Percentiles rank a stretch among this genome's conserved stretches.
Evolutionary conservation across 2,113 vertebrate genomes (phyloP).

Genomic region (Vulpes lagopus): DNA sequence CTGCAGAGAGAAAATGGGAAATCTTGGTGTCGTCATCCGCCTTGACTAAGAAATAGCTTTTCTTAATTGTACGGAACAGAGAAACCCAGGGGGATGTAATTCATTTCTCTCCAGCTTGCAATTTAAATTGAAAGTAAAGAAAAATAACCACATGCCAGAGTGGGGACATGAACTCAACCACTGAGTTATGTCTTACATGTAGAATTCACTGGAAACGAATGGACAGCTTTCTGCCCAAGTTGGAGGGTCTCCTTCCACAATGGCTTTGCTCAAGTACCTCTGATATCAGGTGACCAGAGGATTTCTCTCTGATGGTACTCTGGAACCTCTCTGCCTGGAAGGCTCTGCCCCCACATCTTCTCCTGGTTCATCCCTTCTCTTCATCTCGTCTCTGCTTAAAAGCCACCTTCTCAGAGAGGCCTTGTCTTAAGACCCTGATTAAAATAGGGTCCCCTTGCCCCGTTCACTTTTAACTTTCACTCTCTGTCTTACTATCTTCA

Average conservation of each 20-base stretch:
- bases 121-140: constrained; percentile 72
- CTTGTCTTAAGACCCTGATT: neutral
- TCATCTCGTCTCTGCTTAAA: neutral
- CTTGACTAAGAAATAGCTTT: constrained; percentile 79
- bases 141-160: constrained; percentile 29
- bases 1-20: constrained; percentile 78
- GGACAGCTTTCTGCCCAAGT: neutral
- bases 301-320: neutral
- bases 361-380: neutral
- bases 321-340: neutral
- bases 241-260: accelerated
- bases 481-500: neutral
- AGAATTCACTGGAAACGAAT: neutral
- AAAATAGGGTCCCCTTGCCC: accelerated
- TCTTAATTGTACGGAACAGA: constrained; percentile 79
- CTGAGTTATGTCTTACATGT: neutral
- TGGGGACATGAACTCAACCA: neutral
- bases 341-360: neutral
- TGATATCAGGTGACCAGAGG: accelerated
- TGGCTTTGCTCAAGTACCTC: neutral
- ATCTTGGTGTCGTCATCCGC: constrained; percentile 67
- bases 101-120: constrained; percentile 74
- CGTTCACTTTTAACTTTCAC: neutral
- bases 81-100: constrained; percentile 59
- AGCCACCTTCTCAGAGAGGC: neutral